These are phyloP conservation scores for Troilus luridus DNA, from an alignment of 2,888 invertebrate genomes.

Conservation along the genomic window DNA sequence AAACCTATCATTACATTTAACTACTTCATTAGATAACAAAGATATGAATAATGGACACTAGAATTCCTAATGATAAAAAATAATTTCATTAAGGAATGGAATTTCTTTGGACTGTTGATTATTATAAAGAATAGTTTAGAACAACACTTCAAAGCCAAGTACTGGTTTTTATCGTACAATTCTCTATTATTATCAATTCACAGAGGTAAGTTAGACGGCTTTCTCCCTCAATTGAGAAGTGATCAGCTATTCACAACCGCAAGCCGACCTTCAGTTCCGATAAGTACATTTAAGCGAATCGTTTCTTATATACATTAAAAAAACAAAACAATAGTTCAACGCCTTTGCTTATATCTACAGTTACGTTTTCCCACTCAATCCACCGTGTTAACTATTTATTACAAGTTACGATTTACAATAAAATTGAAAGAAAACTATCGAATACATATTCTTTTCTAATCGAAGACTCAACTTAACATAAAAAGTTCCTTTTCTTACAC, in stretches of 20 bases:
- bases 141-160: not conserved
- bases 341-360: too few relatives aligned
- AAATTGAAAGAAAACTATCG: too few relatives aligned
- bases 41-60: not conserved
- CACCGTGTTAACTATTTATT: too few relatives aligned
- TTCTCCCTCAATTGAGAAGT: not conserved
- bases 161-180: not conserved
- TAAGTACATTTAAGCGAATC: not conserved
- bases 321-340: too few relatives aligned
- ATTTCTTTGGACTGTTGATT: not conserved
- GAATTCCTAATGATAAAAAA: not conserved
- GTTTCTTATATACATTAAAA: not conserved
- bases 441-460: too few relatives aligned
- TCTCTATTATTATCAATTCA: slow-evolving; percentile 16
- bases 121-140: not conserved
- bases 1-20: not conserved
- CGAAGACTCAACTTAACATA: too few relatives aligned
- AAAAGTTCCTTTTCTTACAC: too few relatives aligned
- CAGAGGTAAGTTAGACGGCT: not conserved
- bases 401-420: too few relatives aligned
- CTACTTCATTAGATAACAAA: not conserved
- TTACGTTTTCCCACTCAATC: too few relatives aligned
- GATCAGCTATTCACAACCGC: not conserved
- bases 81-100: slow-evolving; percentile 3
- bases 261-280: not conserved